Conservation (phyloP, 2,888 invertebrate genomes). For the Clanis bilineata region DNA sequence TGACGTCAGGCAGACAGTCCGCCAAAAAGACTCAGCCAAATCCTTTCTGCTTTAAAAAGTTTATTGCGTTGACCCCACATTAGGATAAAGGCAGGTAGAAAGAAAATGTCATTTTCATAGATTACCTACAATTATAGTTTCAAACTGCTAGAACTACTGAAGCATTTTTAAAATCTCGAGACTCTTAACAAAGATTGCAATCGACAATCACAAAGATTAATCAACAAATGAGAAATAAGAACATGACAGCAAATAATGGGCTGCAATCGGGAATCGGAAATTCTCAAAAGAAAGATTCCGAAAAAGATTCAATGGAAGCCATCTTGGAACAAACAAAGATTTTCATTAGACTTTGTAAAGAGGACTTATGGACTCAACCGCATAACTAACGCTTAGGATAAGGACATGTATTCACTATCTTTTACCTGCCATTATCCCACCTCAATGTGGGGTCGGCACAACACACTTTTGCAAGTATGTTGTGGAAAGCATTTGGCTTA, state of each 20-base stretch:
- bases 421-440: not conserved
- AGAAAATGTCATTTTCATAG: no score
- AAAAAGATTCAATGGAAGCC: not conserved
- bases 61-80: no score
- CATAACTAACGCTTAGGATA: not conserved
- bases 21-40: no score
- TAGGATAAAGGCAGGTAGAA: no score
- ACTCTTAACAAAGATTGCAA: not conserved
- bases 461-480: no score
- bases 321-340: not conserved
- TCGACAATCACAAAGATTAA: not conserved
- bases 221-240: not conserved
- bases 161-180: not conserved
- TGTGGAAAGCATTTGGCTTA: no score
- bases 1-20: no score
- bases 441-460: no score
- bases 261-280: not conserved
- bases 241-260: not conserved
- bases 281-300: not conserved
- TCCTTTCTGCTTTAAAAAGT: no score
- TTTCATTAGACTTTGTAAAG: constrained; percentile 18
- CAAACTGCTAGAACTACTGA: not conserved
- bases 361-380: not conserved
- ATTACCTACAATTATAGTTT: no score
- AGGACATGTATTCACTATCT: not conserved